Percentiles rank a stretch among this genome's conserved stretches.
Evolutionary conservation across 1,140 invertebrate genomes (phyloP).

Genomic region (Anastrepha ludens): DNA sequence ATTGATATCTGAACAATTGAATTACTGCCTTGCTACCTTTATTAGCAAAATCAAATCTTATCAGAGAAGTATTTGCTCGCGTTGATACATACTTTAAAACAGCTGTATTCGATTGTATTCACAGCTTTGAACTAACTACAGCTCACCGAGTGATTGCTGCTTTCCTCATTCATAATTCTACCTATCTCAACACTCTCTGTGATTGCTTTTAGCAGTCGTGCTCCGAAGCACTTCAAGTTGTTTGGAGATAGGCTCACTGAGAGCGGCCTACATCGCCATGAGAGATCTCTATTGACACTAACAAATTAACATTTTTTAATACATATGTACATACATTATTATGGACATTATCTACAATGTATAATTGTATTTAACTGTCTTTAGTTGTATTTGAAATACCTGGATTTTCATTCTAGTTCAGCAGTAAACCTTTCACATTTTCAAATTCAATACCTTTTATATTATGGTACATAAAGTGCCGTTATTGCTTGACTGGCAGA

Average conservation of each 20-base stretch:
- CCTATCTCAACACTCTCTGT: background rate
- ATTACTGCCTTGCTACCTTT: no score
- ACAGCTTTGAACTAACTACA: conserved; percentile 1
- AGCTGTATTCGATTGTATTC: background rate
- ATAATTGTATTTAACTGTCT: no score
- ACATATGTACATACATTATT: no score
- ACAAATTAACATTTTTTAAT: no score
- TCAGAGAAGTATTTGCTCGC: background rate
- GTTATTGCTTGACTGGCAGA: no score
- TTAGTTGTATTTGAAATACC: no score
- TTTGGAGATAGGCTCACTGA: background rate
- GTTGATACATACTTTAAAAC: background rate
- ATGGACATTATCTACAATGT: no score
- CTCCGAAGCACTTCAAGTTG: background rate
- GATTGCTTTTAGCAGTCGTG: background rate
- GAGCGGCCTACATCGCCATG: background rate
- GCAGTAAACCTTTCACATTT: background rate
- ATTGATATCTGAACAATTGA: no score
- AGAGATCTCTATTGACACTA: no score
- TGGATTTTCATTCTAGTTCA: background rate
- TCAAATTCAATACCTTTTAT: background rate
- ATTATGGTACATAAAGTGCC: no score
- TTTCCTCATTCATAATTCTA: background rate
- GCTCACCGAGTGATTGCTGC: background rate
- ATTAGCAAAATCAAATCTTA: background rate